Percentiles rank a stretch among this genome's conserved stretches.
phyloP scores from a whole-genome alignment of 2,888 invertebrate genomes.

The Apocheima hispidaria region DNA sequence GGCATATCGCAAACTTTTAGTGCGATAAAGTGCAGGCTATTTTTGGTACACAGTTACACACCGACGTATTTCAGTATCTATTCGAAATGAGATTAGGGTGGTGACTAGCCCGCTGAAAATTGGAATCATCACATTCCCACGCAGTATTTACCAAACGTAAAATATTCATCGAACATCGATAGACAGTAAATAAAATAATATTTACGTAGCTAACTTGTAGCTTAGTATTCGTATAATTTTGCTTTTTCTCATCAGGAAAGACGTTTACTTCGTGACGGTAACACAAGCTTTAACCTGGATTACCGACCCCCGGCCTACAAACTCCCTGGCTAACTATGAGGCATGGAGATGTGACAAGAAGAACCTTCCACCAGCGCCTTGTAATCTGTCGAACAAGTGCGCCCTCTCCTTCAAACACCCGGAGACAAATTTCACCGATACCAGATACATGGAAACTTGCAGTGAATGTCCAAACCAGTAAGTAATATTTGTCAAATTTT shows the following conservation, averaged over 20 bases:
- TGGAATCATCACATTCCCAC: too few species aligned
- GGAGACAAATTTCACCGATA: conserved; percentile 91
- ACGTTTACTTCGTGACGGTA: conserved; percentile 94
- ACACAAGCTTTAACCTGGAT: conserved; percentile 97
- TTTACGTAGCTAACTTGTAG: too few species aligned
- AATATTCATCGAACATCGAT: too few species aligned
- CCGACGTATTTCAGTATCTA: too few species aligned
- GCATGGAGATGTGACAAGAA: conserved; percentile 93
- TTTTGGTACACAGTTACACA: too few species aligned
- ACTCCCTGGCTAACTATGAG: conserved; percentile 90
- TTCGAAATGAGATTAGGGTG: too few species aligned
- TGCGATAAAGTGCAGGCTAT: too few species aligned
- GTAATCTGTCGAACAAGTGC: conserved; percentile 93
- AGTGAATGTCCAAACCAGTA: conserved; percentile 92
- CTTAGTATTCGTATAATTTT: background rate
- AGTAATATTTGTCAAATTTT: conserved; percentile 48
- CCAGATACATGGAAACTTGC: conserved; percentile 95
- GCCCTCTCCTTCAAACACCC: conserved; percentile 92
- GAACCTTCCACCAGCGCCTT: conserved; percentile 90
- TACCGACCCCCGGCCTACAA: conserved; percentile 92
- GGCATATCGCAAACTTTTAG: too few species aligned
- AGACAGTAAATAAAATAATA: too few species aligned
- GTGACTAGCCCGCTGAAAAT: too few species aligned
- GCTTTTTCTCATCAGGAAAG: conserved; percentile 86
- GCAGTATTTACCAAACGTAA: too few species aligned